These are phyloP conservation scores for Melanitta fusca DNA, from an alignment of 2,797 vertebrate species.

Conservation along the genomic window DNA sequence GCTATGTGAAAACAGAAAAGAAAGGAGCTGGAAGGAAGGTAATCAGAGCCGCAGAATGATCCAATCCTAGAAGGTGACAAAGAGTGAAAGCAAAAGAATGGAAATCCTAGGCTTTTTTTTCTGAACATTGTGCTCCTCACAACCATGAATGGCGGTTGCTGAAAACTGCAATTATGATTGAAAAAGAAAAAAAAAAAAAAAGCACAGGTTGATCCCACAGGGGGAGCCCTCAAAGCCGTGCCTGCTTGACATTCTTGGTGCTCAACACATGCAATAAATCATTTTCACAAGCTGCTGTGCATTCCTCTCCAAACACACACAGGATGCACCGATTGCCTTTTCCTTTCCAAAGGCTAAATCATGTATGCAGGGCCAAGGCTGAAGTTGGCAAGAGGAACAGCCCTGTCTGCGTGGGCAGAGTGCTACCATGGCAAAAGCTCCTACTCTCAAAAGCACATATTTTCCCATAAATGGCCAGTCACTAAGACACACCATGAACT, in stretches of 20 bases:
- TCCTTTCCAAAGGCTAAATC: background rate
- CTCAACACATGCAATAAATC: background rate
- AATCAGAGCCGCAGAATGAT: background rate
- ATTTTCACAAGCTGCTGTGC: background rate
- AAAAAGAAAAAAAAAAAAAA: background rate
- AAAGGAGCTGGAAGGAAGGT: background rate
- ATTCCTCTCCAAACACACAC: background rate
- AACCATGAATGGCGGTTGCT: background rate
- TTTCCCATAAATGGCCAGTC: slow-evolving; percentile 71
- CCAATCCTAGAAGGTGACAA: background rate
- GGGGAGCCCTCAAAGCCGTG: background rate
- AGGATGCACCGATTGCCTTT: background rate
- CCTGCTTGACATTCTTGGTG: background rate
- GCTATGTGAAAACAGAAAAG: background rate
- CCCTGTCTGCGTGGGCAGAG: background rate
- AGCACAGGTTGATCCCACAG: background rate
- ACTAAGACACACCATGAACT: background rate
- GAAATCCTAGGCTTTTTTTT: background rate
- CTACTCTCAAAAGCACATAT: slow-evolving; percentile 36
- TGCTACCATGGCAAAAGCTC: slow-evolving; percentile 1
- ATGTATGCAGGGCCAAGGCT: background rate
- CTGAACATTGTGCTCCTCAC: background rate
- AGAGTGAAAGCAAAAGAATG: background rate
- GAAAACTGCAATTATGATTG: background rate
- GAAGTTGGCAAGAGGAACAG: background rate